Evolutionary conservation across 2,797 vertebrate species (phyloP), one percentile per base, ranked within the genome.

Genomic region (Crenuchus spilurus): DNA sequence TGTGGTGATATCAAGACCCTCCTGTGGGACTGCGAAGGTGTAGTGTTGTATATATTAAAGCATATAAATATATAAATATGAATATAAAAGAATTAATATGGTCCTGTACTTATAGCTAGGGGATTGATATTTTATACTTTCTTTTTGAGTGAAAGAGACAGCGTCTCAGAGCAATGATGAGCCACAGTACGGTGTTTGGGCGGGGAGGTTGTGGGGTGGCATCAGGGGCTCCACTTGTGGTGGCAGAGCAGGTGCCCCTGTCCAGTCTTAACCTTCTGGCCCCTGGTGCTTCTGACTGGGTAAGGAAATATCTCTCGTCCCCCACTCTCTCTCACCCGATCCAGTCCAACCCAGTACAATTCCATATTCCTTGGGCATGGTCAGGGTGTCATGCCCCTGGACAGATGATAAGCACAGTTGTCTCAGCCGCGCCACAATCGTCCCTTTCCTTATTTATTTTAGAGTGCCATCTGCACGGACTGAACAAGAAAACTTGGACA

Each of bases 61-160:
- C 88, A 94, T 82, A 82, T 82, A 82, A 76, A 79, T 74, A 82
- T 82, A 82, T 82, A 82, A 91, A 88, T 91, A 88, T 73, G 75
- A 77, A 73, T 87, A 93, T 94, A 94, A 93, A 83, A 88, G 82
- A 42, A 74, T 79, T 74, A 74, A 93, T 98, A 95, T 97, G 93
- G 95, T 98, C 93, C 93, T 96, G 96, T 98, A 94, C 90, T 80
- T 95, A 93, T 96, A 96, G 93, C 92, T 96, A 95, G 94, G 90
- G 96, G 93, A 92, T 44, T 91, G 85, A 91, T 91, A 91, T 93
- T 90, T 84, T 90, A 90, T 94, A 95, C 90, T 94, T 92, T 95
- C 92, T 96, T 95, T 97, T 96, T 95, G 96, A 97, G 60, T 69
- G 71, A 77, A 60, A n/a, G 95, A 96, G 97, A 96, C 95, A 94